Evolutionary conservation across 2,888 invertebrate species (phyloP), one percentile per base, ranked within the genome.

Genomic region (Nyleta sp.): DNA sequence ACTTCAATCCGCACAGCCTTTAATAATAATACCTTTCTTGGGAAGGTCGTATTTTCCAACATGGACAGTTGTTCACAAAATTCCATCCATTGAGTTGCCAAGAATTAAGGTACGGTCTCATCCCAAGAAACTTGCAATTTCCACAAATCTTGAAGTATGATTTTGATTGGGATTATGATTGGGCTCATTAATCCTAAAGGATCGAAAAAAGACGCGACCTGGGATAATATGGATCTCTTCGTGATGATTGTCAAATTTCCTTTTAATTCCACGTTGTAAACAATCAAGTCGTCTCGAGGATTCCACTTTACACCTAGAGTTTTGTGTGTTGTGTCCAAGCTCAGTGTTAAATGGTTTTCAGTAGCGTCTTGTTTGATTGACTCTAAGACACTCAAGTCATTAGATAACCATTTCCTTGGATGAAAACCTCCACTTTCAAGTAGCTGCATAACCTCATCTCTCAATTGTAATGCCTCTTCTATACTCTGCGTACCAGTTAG

Each of bases 401-500:
- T 50, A 18, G 42, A 55, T 1, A 33, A 17, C 22, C 55, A 55
- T 15, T 55, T 55, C 5, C 55, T 4, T 8, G n/a, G 13, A 1
- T n/a, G 8, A 15, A 53, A 53, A 13, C 53, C 53, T 2, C 53
- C 53, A 13, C 35, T 17, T n/a, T 17, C 6, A 2, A 53, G 4
- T 8, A 53, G 2, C 7, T 35, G 33, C 2, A n/a, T 31, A 1
- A 35, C 1, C 13, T 35, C 35, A n/a, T 35, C 35, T 10, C 10
- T 1, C 28, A 28, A 28, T 11, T 35, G n/a, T n/a, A 11, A 3
- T 4, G 60, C 31, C 10, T 31, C 20, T 13, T 28, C 1, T n/a
- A 20, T 4, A 10, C 18, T 11, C 1, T 44, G 31, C 1, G 55
- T 65, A 10, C 73, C 73, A 8, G 65, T 65, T 4, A 65, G 15